Percentiles rank a stretch among this genome's conserved stretches.
Evolutionary conservation across 2,888 invertebrate species (phyloP).

Genomic region (Eupeodes latifasciatus): DNA sequence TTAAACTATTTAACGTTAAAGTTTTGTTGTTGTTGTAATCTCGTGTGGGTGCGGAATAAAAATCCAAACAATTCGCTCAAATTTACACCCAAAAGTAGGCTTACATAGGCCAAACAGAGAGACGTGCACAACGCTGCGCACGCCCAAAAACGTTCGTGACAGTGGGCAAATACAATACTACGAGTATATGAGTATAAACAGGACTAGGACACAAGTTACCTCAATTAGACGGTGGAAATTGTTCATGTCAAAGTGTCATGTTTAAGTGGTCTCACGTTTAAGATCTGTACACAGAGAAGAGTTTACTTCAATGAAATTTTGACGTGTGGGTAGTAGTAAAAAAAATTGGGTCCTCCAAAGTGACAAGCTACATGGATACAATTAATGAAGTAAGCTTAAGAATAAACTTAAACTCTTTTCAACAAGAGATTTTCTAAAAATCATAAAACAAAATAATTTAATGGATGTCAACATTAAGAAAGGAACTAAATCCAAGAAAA

Average conservation of each 20-base stretch:
- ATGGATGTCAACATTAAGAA: no score
- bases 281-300: conserved; percentile 28
- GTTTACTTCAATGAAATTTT: not conserved
- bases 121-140: conserved; percentile 6
- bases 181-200: not conserved
- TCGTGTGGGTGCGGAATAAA: conserved; percentile 54
- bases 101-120: not conserved
- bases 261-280: conserved; percentile 61
- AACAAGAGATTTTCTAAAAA: no score
- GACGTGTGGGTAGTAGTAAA: no score
- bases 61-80: conserved; percentile 54
- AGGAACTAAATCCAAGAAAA: no score
- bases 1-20: conserved; percentile 43
- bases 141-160: conserved; percentile 36
- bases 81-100: conserved; percentile 41
- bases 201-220: conserved; percentile 56
- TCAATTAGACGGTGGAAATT: conserved; percentile 71
- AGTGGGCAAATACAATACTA: conserved; percentile 30
- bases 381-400: no score
- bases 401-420: no score
- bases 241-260: conserved; percentile 71
- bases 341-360: no score
- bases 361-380: no score
- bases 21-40: not conserved
- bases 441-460: no score